Evolutionary conservation across 64 coral and sea anemone species (phyloP), one percentile per base, ranked within the genome.

Genomic region (Stichodactyla mertensii): DNA sequence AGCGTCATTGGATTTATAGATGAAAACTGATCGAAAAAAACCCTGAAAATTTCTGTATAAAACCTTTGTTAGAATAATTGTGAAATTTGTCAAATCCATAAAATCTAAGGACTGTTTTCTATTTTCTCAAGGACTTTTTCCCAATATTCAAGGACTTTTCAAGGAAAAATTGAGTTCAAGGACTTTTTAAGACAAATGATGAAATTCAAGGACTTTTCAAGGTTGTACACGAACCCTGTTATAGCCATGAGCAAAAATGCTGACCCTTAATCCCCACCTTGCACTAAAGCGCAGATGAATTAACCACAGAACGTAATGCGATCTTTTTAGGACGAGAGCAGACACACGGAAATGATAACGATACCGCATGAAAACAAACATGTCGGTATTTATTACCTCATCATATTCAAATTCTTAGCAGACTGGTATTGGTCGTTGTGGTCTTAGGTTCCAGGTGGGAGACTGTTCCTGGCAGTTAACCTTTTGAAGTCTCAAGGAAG

Each of bases 271-370:
- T 61, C 1, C 59, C 59, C 59, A 45, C 59, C 18, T 69, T 7
- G 19, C 6, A 7, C 6, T n/a, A 74, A 20, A 70, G 4, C 4
- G 26, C 5, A 74, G 4, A 74, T 13, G 27, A 11, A 74, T 27
- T 3, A 36, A 26, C 69, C 69, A 74, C 69, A 74, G n/a, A n/a
- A n/a, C n/a, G 69, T 10, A 31, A 74, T 28, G 69, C 69, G 69
- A 14, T 74, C 66, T 70, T 70, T 24, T 5, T 62, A 16, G 60
- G 60, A 13, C 19, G 22, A 7, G 24, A 74, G 27, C 7, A 26
- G 26, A 74, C 69, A 74, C n/a, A 74, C 69, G 69, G 69, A 74
- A 74, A 74, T 74, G 10, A 36, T 74, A 74, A 74, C 12, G 24
- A 74, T 74, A 74, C 62, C 18, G 59, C 9, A 36, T 31, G 10